Evolutionary conservation across 1,140 invertebrate genomes (phyloP), one percentile per base, ranked within the genome.

Genomic region (Chionoecetes opilio): DNA sequence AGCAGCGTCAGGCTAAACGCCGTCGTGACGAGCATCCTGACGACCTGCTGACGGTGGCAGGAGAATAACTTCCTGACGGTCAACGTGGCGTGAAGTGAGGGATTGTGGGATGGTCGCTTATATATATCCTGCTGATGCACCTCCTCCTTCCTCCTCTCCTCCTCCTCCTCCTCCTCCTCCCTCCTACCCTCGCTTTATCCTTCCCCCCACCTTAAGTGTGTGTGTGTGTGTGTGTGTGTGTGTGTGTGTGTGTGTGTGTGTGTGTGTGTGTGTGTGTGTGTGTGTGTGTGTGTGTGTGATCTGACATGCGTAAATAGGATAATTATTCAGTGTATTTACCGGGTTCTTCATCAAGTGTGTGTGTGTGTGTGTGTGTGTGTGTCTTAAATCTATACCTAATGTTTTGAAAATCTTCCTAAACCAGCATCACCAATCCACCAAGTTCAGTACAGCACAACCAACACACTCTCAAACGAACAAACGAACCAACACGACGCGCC

Each of bases 211-310:
- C 8, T 0, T 75, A n/a, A 0, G 63, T n/a, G 63, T 75, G 63
- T 75, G 63, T 75, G 63, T 75, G 63, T 75, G 63, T 75, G 63
- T 75, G 63, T 75, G 63, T 75, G 63, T 75, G 63, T 75, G 63
- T 75, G 63, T 75, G 63, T 75, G 63, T 75, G 63, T 75, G 63
- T 75, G 63, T 75, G 63, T 75, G 63, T 75, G 63, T 75, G 63
- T 75, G 63, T 75, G 53, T 75, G 53, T 75, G 53, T 75, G 53
- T 75, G 53, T 75, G 53, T 75, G 53, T 75, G 53, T 75, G 53
- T 75, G 53, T 46, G 41, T 46, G 41, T 46, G 41, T 46, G 41
- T 46, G 41, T 46, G 41, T 46, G 41, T 46, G 41, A n/a, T n/a
- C n/a, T n/a, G n/a, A n/a, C n/a, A n/a, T n/a, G n/a, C n/a, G n/a